Evolutionary conservation across 2,113 vertebrate genomes (phyloP).

Genomic region (Thamnophis sirtalis): DNA sequence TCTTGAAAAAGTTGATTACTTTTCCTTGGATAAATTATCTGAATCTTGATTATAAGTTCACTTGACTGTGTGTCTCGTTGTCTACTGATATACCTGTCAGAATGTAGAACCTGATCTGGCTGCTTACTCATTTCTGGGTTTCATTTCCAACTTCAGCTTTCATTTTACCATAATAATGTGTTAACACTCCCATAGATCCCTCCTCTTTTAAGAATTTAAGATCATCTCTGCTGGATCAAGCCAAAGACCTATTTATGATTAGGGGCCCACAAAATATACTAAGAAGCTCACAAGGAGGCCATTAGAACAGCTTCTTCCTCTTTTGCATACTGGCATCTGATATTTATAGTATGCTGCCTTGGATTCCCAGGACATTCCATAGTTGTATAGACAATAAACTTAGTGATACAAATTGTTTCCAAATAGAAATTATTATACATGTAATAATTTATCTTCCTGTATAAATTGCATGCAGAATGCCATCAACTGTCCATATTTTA

Average conservation of each 20-base stretch:
- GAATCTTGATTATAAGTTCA: neutral
- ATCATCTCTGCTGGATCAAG: neutral
- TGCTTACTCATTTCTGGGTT: neutral
- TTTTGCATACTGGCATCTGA: neutral
- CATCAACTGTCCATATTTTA: neutral
- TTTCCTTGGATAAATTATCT: neutral
- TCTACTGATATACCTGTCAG: neutral
- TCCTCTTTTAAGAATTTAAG: neutral
- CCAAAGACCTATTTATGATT: neutral
- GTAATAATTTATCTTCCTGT: neutral
- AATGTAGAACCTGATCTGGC: neutral
- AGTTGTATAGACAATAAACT: neutral
- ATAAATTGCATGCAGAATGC: neutral
- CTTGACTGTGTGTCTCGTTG: rapidly evolving
- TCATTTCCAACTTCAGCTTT: neutral
- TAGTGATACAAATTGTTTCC: neutral
- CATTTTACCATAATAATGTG: neutral
- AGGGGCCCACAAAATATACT: neutral
- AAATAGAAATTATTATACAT: no score
- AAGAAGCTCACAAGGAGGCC: neutral
- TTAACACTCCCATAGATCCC: neutral
- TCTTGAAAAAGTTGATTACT: neutral
- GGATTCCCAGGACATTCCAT: neutral
- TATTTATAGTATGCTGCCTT: neutral
- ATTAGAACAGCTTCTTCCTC: neutral